These are phyloP conservation scores for Bombylius discolor DNA, from an alignment of 2,888 invertebrate species.

Conservation along the genomic window DNA sequence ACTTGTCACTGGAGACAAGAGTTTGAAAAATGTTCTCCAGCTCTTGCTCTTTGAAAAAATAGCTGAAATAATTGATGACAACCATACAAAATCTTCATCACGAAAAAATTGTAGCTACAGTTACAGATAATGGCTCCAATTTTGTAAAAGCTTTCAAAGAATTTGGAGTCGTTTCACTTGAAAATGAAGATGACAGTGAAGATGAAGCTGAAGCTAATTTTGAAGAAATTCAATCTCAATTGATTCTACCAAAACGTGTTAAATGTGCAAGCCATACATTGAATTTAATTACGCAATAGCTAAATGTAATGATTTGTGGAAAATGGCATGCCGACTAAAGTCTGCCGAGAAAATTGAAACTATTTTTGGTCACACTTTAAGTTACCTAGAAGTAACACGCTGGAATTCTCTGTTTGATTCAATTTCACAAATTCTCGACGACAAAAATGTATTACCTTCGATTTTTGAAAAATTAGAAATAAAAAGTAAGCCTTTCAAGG, in stretches of 20 bases:
- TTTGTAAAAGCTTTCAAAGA: too few relatives aligned
- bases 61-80: too few relatives aligned
- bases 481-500: not conserved
- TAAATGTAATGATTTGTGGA: too few relatives aligned
- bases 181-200: too few relatives aligned
- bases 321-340: too few relatives aligned
- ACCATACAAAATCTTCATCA: too few relatives aligned
- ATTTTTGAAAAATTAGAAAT: not conserved
- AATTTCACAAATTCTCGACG: not conserved
- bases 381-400: not conserved
- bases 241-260: not conserved
- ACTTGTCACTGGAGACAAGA: slow-evolving; percentile 16
- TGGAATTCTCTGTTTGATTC: not conserved
- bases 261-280: slow-evolving; percentile 1
- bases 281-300: not conserved
- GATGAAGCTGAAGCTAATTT: too few relatives aligned
- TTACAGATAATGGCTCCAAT: too few relatives aligned
- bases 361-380: not conserved
- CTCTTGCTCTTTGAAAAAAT: slow-evolving; percentile 18
- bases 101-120: slow-evolving; percentile 4
- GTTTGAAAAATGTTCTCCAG: slow-evolving; percentile 12
- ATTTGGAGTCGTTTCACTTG: too few relatives aligned
- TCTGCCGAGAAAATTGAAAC: too few relatives aligned
- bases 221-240: too few relatives aligned
- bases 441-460: not conserved